Base-by-base conservation (phyloP, 2,888 invertebrate species). In the Eupithecia vulgata region DNA sequence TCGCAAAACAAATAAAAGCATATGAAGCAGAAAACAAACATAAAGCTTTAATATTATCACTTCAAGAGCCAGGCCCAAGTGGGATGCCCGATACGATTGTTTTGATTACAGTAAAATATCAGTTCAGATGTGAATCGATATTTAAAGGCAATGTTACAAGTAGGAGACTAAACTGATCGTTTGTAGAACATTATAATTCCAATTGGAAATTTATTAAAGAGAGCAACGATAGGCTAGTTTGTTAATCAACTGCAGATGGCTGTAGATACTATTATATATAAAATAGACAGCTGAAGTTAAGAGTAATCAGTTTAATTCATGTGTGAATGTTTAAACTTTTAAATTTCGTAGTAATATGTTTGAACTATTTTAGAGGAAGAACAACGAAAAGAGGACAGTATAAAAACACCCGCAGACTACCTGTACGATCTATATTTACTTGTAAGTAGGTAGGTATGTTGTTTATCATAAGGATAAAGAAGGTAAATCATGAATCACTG, bases 11-110 rank as follows among this genome's bases (percentile, higher is more conserved):
- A 89, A 88, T 84, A 85, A 83, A 85, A 77, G 71, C 80, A 81
- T n/a, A n/a, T 86, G 81, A 79, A 76, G 75, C 75, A 78, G 75
- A 77, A 78, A 80, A 76, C 78, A 84, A 80, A 86, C 85, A 83
- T 81, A 83, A 85, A 87, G 88, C 85, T 88, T 84, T 88, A 90
- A 91, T 88, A 88, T 89, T 90, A 88, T 88, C 88, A 89, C 88
- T 82, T 88, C 82, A 79, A 73, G 71, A 80, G 79, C 59, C 70
- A 61, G 52, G 80, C 80, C 83, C 79, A 81, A 82, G 84, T 83
- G 84, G 81, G 82, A 79, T 77, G 75, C 76, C 81, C 81, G 83
- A 84, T 85, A 80, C 78, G 81, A 82, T 82, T 83, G 80, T 81
- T 80, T 81, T 82, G 81, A 82, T 80, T 75, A 74, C 75, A 74